These are phyloP conservation scores for Hydroisotoma schaefferi DNA, from an alignment of 2,888 invertebrate genomes.

Conservation along the genomic window DNA sequence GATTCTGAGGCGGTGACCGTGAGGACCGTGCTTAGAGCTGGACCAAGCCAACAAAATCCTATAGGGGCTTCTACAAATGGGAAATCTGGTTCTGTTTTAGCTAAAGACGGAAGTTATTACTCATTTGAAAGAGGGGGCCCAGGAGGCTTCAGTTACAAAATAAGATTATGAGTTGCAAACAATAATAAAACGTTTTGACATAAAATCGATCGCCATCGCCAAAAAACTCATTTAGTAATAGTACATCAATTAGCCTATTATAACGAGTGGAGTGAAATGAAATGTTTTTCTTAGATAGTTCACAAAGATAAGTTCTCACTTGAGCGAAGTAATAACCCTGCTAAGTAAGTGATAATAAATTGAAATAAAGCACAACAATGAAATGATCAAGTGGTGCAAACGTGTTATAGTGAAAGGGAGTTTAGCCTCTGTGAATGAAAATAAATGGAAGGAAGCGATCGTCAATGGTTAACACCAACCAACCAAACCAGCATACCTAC, in stretches of 20 bases:
- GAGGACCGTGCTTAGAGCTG: slow-evolving; percentile 38
- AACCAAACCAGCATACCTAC: too few relatives aligned
- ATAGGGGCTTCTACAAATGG: slow-evolving; percentile 49
- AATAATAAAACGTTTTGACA: too few relatives aligned
- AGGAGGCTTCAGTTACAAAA: slow-evolving; percentile 49
- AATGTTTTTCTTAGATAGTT: too few relatives aligned
- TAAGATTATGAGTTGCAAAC: slow-evolving; percentile 39
- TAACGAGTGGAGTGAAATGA: too few relatives aligned
- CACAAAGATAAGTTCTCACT: too few relatives aligned
- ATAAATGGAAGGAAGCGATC: slow-evolving; percentile 10
- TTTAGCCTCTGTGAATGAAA: slow-evolving; percentile 5
- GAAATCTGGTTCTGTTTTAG: background rate
- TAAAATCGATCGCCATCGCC: too few relatives aligned
- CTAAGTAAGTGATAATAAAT: background rate
- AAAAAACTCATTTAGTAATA: too few relatives aligned
- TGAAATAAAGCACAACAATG: background rate
- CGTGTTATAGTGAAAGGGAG: slow-evolving; percentile 15
- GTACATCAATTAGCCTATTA: too few relatives aligned
- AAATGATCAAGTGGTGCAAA: background rate
- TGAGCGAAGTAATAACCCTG: too few relatives aligned
- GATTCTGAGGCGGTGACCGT: slow-evolving; percentile 46
- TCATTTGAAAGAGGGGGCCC: slow-evolving; percentile 47
- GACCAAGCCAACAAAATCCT: slow-evolving; percentile 34
- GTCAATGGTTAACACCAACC: background rate
- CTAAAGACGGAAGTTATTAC: slow-evolving; percentile 59